These are phyloP conservation scores for Drosophila meridiana DNA, from an alignment of 2,888 invertebrate species.

Conservation along the genomic window DNA sequence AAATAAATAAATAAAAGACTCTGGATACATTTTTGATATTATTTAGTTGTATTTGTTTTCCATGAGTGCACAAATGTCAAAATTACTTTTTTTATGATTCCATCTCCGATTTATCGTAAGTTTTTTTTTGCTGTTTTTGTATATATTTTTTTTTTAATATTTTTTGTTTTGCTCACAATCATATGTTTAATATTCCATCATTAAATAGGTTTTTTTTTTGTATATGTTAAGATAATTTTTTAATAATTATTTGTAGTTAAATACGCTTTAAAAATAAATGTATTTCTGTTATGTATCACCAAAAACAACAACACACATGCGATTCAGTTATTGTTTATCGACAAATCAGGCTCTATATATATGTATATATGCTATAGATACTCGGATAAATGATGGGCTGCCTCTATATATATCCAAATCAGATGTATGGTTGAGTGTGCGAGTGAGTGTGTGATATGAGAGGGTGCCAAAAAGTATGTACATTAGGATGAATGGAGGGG, in stretches of 20 bases:
- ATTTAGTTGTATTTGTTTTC: constrained; percentile 73
- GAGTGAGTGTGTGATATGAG: constrained; percentile 15
- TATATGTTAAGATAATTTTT: constrained; percentile 50
- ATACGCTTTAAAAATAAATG: constrained; percentile 66
- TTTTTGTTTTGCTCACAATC: constrained; percentile 60
- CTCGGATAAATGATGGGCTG: constrained; percentile 3
- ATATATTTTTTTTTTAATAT: constrained; percentile 6
- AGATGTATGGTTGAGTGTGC: not conserved
- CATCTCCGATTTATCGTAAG: constrained; percentile 38
- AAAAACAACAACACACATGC: constrained; percentile 69
- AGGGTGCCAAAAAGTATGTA: constrained; percentile 16
- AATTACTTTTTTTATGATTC: constrained; percentile 43
- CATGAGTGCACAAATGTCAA: constrained; percentile 75
- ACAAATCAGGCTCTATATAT: constrained; percentile 18
- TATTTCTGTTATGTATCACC: constrained; percentile 61
- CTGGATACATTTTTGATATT: constrained; percentile 54
- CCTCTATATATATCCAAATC: constrained; percentile 6
- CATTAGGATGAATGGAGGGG: constrained; percentile 2
- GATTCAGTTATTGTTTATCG: constrained; percentile 62
- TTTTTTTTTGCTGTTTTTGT: constrained; percentile 8
- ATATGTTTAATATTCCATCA: constrained; percentile 70
- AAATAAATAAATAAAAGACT: constrained; percentile 28
- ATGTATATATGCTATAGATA: constrained; percentile 19
- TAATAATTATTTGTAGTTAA: constrained; percentile 42
- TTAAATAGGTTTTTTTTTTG: constrained; percentile 57